Evolutionary conservation across 1,140 invertebrate species (phyloP), one percentile per base, ranked within the genome.

Genomic region (Neodiprion lecontei): DNA sequence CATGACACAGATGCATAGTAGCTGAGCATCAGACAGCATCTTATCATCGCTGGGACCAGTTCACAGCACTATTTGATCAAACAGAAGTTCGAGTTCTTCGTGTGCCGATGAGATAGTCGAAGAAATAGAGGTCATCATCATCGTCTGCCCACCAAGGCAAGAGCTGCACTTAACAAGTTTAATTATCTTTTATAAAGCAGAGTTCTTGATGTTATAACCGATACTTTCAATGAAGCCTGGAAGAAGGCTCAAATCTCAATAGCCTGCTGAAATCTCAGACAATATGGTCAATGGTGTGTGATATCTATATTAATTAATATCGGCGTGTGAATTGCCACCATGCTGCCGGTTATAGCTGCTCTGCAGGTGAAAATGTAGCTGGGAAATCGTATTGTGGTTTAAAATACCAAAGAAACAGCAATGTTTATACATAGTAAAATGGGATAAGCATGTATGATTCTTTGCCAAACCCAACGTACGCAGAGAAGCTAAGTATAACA

Each of bases 211-310:
- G 53, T 14, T 14, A 9, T 7, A 61, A 17, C n/a, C 28, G 5
- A 61, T 14, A 14, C 53, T 61, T 9, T 61, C 11, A 61, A 3
- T 9, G 5, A 61, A 12, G 53, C 53, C 53, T 61, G 53, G 53
- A 61, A 61, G 28, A 40, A 40, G 28, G 28, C 28, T 40, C 28
- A 40, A 40, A 40, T 40, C 53, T 61, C 11, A 61, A 14, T 86
- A 79, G 86, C 84, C 80, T 88, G 88, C 87, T 88, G 86, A 87
- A 88, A 88, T 86, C 85, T 88, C 82, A 85, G 79, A 87, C 84
- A 81, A 70, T 85, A 87, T 85, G 81, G 85, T 88, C 86, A 87
- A 86, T 88, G 28, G 80, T 77, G 79, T 86, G 76, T 82, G 76
- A 77, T 79, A 79, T 70, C 79, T 77, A 69, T 78, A 74, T 83